Base-by-base conservation (phyloP, 2,888 invertebrate species). In the Operophtera brumata region DNA sequence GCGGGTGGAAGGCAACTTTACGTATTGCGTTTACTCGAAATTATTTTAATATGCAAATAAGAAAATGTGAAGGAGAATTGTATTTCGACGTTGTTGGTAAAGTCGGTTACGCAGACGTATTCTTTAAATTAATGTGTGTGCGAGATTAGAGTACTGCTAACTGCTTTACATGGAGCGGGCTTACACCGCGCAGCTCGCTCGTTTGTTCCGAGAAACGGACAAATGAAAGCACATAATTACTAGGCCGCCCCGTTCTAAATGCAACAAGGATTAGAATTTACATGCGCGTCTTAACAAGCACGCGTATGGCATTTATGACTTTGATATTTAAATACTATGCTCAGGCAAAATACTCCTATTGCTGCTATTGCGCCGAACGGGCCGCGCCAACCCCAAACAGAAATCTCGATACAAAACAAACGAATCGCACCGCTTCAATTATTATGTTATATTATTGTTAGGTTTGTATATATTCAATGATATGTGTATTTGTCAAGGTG, bases 31-130 rank as follows among this genome's bases (percentile, higher is more conserved):
- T 89, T 81, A 85, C 85, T 88, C 75, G 86, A 90, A 89, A 90
- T 90, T 86, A 90, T 89, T 90, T 90, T 90, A 88, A 89, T 89
- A 89, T 89, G 89, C 87, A 89, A 90, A 90, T 90, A 89, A 86
- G 87, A 86, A 89, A 84, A 88, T 88, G 89, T 88, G 85, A 83
- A 86, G 83, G 80, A 82, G 87, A 83, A 89, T 86, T 88, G 84
- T 86, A 78, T 86, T 86, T 82, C 82, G 83, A 84, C 82, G 83
- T 80, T 83, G 87, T 83, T 80, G 80, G 82, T 82, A 76, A 78
- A 85, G 84, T 85, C 73, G 77, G 87, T 85, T 85, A 84, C 84
- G 82, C 82, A 84, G 87, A 86, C 86, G 82, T 88, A 90, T 90
- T 89, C 89, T 88, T 90, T 87, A 87, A 88, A 89, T 89, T 86